phyloP scores from a whole-genome alignment of 1,140 invertebrate species.

The Camponotus vicinus region DNA sequence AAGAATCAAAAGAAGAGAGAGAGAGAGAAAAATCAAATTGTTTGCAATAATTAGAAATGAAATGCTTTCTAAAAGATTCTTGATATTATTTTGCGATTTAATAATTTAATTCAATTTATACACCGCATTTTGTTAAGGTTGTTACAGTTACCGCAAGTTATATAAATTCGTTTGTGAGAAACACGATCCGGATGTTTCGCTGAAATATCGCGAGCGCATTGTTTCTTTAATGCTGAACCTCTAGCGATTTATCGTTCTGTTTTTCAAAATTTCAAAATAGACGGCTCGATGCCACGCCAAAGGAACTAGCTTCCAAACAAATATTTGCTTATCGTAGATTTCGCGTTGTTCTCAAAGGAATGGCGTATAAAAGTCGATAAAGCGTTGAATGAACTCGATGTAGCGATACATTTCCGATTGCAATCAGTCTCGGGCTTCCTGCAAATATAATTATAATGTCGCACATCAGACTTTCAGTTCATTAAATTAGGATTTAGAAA shows the following conservation, averaged over 20 bases:
- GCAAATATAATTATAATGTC: background rate
- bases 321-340: conserved; percentile 14
- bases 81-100: background rate
- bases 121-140: too few species aligned
- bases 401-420: background rate
- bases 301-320: background rate
- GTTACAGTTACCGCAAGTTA: too few species aligned
- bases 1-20: background rate
- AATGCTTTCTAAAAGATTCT: background rate
- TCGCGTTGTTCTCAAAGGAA: background rate
- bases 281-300: background rate
- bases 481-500: background rate
- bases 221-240: background rate
- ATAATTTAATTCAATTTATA: background rate
- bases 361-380: background rate
- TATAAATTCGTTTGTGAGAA: background rate
- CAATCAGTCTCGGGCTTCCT: background rate
- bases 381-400: background rate
- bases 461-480: background rate
- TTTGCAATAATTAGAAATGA: background rate
- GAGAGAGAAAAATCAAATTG: background rate
- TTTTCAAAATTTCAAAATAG: conserved; percentile 41
- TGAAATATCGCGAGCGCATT: conserved; percentile 22
- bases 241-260: conserved; percentile 25
- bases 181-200: background rate